phyloP scores from a whole-genome alignment of 2,797 vertebrate species.

The Melopsittacus undulatus region DNA sequence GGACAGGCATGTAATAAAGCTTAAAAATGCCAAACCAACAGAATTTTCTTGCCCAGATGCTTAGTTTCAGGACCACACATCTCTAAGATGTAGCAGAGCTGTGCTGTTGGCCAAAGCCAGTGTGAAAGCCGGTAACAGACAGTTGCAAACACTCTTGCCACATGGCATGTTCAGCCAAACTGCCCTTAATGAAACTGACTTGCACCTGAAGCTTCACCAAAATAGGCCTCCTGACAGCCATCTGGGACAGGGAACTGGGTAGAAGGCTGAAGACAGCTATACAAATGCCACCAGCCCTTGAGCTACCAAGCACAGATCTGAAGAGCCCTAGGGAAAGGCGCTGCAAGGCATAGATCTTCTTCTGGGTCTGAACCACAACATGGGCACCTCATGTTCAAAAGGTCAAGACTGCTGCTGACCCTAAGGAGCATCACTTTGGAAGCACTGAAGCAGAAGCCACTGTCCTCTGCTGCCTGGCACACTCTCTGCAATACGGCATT shows the following conservation, averaged over 20 bases:
- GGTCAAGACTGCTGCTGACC: background rate
- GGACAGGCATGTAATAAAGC: background rate
- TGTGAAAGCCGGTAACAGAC: background rate
- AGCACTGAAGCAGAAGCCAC: background rate
- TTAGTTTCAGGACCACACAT: conserved; percentile 6
- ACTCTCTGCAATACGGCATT: fast-evolving
- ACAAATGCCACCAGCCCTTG: background rate
- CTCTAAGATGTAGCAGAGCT: fast-evolving
- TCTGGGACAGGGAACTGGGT: background rate
- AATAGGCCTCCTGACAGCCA: background rate
- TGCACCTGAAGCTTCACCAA: background rate
- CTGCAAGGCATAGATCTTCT: background rate
- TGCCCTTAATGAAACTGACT: background rate
- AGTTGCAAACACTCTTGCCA: background rate
- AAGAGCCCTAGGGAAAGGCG: background rate
- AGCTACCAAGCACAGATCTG: background rate
- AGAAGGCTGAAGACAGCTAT: background rate
- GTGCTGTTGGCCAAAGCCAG: background rate
- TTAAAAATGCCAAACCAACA: conserved; percentile 6
- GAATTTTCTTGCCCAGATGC: background rate
- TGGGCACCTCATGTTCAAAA: background rate
- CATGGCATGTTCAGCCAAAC: fast-evolving
- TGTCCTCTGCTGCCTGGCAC: background rate
- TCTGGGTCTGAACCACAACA: background rate
- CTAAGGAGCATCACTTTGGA: background rate